Conservation (phyloP, 2,888 invertebrate genomes). For the Cremastinae sp. region DNA sequence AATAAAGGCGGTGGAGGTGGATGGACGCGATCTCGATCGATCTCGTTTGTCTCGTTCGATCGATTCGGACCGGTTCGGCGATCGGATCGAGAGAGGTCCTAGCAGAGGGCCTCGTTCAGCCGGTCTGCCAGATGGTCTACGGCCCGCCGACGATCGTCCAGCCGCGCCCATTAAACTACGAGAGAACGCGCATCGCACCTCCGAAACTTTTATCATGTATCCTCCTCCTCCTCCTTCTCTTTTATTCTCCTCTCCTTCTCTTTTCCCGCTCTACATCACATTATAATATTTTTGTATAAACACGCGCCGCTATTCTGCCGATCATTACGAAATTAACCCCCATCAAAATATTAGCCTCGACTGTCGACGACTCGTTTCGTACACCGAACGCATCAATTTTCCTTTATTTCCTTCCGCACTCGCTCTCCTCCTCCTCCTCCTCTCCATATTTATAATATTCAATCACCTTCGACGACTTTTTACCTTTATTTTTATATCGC, state of each 20-base stretch:
- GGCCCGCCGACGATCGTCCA: constrained; percentile 66
- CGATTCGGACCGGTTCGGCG: constrained; percentile 64
- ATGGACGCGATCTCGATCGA: constrained; percentile 48
- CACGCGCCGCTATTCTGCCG: too few relatives aligned
- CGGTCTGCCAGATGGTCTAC: constrained; percentile 77
- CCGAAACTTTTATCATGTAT: constrained; percentile 30
- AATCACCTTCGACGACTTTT: too few relatives aligned
- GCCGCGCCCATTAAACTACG: constrained; percentile 69
- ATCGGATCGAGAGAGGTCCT: constrained; percentile 64
- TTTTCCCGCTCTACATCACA: neutral
- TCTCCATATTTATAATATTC: too few relatives aligned
- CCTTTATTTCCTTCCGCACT: too few relatives aligned
- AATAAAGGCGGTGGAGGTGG: constrained; percentile 16
- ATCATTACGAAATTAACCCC: too few relatives aligned
- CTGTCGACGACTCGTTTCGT: too few relatives aligned
- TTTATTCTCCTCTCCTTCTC: constrained; percentile 10
- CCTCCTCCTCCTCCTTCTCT: too few relatives aligned
- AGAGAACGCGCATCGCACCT: constrained; percentile 50
- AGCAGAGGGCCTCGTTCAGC: constrained; percentile 46
- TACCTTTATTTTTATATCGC: too few relatives aligned
- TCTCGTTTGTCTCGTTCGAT: constrained; percentile 60
- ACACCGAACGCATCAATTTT: too few relatives aligned
- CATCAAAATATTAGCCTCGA: too few relatives aligned
- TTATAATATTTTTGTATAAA: constrained; percentile 1
- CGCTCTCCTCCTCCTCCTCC: too few relatives aligned